Conservation (phyloP, 2,797 vertebrate species). For the Typhlichthys eigenmanni region DNA sequence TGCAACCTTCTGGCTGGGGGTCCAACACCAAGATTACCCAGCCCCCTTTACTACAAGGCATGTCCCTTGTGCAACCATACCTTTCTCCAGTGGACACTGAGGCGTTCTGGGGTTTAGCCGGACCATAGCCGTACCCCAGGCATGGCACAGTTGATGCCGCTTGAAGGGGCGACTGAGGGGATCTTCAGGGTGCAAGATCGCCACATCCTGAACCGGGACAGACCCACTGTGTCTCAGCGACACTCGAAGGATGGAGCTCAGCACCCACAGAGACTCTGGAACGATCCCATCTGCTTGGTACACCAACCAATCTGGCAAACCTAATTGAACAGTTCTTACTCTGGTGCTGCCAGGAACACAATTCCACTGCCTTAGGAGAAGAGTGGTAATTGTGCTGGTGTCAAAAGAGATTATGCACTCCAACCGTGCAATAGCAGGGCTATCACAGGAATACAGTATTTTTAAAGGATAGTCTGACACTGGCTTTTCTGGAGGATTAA, state of each 20-base stretch:
- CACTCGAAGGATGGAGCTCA: constrained; percentile 67
- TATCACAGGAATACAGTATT: constrained; percentile 72
- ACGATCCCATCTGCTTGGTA: constrained; percentile 76
- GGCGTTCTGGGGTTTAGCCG: constrained; percentile 36
- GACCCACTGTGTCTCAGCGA: constrained; percentile 54
- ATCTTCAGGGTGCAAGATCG: constrained; percentile 50
- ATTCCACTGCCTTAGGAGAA: constrained; percentile 64
- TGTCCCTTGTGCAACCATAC: constrained; percentile 45
- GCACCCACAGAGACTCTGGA: constrained; percentile 67
- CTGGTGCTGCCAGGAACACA: constrained; percentile 59
- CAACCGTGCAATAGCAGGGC: constrained; percentile 60
- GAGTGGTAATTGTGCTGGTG: constrained; percentile 44
- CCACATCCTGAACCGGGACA: constrained; percentile 44
- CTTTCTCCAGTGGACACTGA: constrained; percentile 75
- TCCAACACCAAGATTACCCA: no score
- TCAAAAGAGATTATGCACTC: constrained; percentile 72
- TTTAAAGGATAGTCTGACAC: constrained; percentile 50
- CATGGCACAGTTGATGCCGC: constrained; percentile 62
- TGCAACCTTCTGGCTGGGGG: no score
- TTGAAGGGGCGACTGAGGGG: constrained; percentile 73
- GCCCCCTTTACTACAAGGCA: background rate
- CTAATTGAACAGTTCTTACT: constrained; percentile 53
- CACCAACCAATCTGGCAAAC: constrained; percentile 79
- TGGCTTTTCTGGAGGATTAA: constrained; percentile 73
- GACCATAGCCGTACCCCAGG: constrained; percentile 68